Evolutionary conservation across 2,113 vertebrate species (phyloP).

Genomic region (Melanocharis versteri): DNA sequence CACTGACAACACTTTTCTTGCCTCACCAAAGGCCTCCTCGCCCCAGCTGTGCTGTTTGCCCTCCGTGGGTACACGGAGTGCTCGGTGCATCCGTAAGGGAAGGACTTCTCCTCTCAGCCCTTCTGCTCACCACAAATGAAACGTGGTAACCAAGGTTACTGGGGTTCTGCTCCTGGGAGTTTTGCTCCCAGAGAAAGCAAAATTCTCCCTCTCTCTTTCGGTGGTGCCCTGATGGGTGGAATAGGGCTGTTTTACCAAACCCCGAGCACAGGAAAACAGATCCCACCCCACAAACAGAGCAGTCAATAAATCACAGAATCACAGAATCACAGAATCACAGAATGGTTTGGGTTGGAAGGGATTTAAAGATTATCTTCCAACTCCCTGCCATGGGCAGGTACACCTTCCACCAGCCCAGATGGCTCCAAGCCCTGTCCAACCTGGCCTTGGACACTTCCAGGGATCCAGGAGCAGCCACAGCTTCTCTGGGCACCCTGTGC

Average conservation of each 20-base stretch:
- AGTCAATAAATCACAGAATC: neutral
- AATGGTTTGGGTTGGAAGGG: neutral
- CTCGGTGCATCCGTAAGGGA: neutral
- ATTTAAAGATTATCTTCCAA: neutral
- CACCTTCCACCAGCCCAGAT: fast-evolving
- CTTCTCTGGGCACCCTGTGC: neutral
- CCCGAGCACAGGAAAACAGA: fast-evolving
- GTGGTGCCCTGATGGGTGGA: neutral
- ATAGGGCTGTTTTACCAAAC: neutral
- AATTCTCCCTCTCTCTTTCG: neutral
- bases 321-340: fast-evolving
- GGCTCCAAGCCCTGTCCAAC: fast-evolving
- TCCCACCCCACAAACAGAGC: fast-evolving
- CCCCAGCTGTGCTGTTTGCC: neutral
- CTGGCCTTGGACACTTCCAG: neutral
- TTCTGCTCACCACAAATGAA: neutral
- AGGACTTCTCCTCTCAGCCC: neutral
- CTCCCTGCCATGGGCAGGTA: neutral
- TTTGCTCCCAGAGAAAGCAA: neutral
- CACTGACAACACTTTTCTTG: neutral
- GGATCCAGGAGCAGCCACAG: neutral
- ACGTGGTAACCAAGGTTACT: neutral
- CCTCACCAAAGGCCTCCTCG: neutral
- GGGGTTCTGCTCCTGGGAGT: neutral
- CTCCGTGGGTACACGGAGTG: neutral